These are phyloP conservation scores for Saccostrea glomerata DNA, from an alignment of 1,140 invertebrate genomes.

Conservation along the genomic window DNA sequence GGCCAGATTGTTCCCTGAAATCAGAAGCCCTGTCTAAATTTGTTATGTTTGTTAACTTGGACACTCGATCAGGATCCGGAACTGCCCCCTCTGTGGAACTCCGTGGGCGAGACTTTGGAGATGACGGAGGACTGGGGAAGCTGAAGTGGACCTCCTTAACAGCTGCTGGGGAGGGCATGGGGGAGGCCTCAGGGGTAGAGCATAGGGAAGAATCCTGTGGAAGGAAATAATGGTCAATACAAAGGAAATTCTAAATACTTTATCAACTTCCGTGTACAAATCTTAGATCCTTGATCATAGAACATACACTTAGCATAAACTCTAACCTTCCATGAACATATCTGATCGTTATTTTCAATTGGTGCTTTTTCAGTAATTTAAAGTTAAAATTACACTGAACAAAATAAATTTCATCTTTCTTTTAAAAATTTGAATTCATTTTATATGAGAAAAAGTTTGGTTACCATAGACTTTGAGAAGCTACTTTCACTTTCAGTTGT, in stretches of 20 bases:
- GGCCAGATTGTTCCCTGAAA: slow-evolving; percentile 14
- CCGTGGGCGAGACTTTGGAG: slow-evolving; percentile 67
- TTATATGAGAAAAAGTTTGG: not conserved
- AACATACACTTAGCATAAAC: not conserved
- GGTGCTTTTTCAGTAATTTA: not conserved
- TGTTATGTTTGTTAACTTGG: slow-evolving; percentile 46
- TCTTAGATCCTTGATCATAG: not conserved
- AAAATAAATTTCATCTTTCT: too few relatives aligned
- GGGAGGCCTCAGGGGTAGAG: slow-evolving; percentile 71
- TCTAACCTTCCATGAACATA: not conserved
- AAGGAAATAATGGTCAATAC: slow-evolving; percentile 5
- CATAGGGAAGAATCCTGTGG: slow-evolving; percentile 67
- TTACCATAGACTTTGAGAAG: slow-evolving; percentile 63
- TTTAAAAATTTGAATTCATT: not conserved
- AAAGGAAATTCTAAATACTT: not conserved
- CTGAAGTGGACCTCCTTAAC: slow-evolving; percentile 65
- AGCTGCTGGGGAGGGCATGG: slow-evolving; percentile 68
- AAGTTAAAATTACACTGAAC: not conserved
- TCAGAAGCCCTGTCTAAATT: slow-evolving; percentile 46
- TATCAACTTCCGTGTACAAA: not conserved
- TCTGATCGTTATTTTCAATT: not conserved
- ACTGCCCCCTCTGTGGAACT: slow-evolving; percentile 75
- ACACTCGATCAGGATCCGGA: slow-evolving; percentile 54
- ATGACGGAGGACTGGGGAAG: slow-evolving; percentile 69
- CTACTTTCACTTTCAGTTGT: slow-evolving; percentile 71